Evolutionary conservation across 2,113 vertebrate species (phyloP).

Genomic region (Poeciliopsis turrubarensis): DNA sequence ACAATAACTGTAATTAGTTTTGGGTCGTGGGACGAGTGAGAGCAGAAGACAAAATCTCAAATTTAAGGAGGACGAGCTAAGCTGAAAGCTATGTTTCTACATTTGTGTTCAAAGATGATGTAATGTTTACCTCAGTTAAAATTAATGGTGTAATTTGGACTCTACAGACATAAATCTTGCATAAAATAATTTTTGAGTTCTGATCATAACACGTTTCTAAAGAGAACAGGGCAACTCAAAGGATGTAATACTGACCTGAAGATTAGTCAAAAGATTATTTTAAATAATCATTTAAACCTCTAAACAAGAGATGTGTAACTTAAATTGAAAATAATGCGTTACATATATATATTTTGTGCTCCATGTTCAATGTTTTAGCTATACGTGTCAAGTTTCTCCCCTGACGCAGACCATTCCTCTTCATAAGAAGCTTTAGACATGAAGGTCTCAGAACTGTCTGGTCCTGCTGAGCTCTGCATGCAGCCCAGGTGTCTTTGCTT

Average conservation of each 20-base stretch:
- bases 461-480: constrained; percentile 49
- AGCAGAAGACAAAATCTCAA: not conserved
- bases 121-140: too few relatives aligned
- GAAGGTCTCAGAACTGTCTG: constrained; percentile 38
- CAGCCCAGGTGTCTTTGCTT: constrained; percentile 63
- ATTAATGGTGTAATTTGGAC: too few relatives aligned
- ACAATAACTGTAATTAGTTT: constrained; percentile 27
- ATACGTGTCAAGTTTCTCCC: not conserved
- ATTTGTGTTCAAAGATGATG: too few relatives aligned
- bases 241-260: too few relatives aligned
- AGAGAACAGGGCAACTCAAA: too few relatives aligned
- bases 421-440: constrained; percentile 25
- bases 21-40: constrained; percentile 36
- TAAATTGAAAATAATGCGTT: not conserved
- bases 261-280: too few relatives aligned
- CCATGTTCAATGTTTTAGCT: not conserved
- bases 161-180: too few relatives aligned
- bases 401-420: not conserved
- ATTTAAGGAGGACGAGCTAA: too few relatives aligned
- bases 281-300: too few relatives aligned
- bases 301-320: not conserved
- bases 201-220: too few relatives aligned
- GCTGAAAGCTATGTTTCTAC: too few relatives aligned
- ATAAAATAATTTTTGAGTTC: too few relatives aligned
- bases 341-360: not conserved